A percentile compares a stretch with the other conserved stretches of the same genome.
phyloP scores from a whole-genome alignment of 2,113 vertebrate genomes.

The Rhinopithecus roxellana region DNA sequence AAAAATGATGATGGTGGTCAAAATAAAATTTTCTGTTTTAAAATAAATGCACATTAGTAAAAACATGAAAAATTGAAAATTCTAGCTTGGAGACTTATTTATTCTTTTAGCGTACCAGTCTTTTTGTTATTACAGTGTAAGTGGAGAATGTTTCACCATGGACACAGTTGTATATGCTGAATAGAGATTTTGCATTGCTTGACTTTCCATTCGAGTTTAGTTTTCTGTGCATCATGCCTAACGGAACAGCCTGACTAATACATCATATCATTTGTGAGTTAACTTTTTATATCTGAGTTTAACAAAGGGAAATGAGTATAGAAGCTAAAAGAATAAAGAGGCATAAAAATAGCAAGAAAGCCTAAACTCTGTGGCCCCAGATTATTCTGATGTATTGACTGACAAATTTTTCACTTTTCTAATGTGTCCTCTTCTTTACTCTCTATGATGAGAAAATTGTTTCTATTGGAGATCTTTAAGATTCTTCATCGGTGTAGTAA shows the following conservation, averaged over 20 bases:
- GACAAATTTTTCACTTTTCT: neutral
- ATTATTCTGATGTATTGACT: neutral
- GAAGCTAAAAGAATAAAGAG: constrained; percentile 2
- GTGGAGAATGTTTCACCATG: neutral
- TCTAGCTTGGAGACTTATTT: neutral
- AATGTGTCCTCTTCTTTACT: neutral
- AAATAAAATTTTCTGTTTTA: neutral
- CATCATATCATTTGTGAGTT: neutral
- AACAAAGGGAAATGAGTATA: constrained; percentile 1
- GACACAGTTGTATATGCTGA: neutral
- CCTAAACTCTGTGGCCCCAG: neutral
- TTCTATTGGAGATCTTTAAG: neutral
- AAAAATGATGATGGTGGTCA: neutral
- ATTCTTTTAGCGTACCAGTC: neutral
- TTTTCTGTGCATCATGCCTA: neutral
- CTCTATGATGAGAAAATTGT: neutral
- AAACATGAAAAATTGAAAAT: neutral
- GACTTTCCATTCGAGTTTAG: neutral
- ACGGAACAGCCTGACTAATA: neutral
- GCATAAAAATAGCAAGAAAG: constrained; percentile 3
- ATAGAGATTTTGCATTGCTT: neutral
- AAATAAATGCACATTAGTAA: neutral
- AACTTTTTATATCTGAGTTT: constrained; percentile 21
- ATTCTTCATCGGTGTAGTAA: neutral
- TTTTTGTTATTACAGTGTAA: neutral